A percentile compares a stretch with the other conserved stretches of the same genome.
These are phyloP conservation scores for Synanthedon tipuliformis DNA, from an alignment of 2,888 invertebrate genomes.

Conservation along the genomic window DNA sequence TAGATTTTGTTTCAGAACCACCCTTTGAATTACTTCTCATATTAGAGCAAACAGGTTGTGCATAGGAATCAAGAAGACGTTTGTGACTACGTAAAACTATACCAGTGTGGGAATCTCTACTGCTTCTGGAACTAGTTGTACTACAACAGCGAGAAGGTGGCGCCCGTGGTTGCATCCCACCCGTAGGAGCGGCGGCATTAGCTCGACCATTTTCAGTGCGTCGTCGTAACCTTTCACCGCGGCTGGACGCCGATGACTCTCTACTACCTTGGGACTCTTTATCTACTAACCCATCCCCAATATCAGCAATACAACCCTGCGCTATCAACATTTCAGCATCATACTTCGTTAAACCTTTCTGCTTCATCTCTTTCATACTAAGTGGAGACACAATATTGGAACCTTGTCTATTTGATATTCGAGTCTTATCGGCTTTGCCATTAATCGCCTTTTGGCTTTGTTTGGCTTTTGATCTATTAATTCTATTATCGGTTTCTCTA, in stretches of 20 bases:
- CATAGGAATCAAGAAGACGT: conserved; percentile 53
- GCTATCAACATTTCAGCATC: conserved; percentile 89
- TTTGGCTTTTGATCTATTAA: conserved; percentile 84
- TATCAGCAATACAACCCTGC: conserved; percentile 81
- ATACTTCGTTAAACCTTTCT: conserved; percentile 88
- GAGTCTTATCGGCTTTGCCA: conserved; percentile 49
- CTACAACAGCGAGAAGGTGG: conserved; percentile 53
- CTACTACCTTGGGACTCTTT: conserved; percentile 51
- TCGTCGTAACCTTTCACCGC: conserved; percentile 45
- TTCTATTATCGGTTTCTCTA: conserved; percentile 93
- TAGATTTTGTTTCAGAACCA: conserved; percentile 32
- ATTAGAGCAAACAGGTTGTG: conserved; percentile 37
- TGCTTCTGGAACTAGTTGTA: conserved; percentile 61
- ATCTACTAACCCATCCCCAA: conserved; percentile 52
- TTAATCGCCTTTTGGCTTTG: conserved; percentile 67
- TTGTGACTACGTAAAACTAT: conserved; percentile 75
- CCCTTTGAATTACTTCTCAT: conserved; percentile 32
- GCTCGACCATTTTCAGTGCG: conserved; percentile 41
- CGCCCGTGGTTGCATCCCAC: conserved; percentile 38
- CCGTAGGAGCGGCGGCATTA: conserved; percentile 29
- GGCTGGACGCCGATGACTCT: conserved; percentile 55
- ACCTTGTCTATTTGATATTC: conserved; percentile 48
- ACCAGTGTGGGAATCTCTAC: conserved; percentile 59
- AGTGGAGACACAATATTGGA: conserved; percentile 75
- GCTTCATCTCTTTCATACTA: conserved; percentile 85